Base-by-base conservation (phyloP, 2,888 invertebrate genomes). In the Drosophila colorata region DNA sequence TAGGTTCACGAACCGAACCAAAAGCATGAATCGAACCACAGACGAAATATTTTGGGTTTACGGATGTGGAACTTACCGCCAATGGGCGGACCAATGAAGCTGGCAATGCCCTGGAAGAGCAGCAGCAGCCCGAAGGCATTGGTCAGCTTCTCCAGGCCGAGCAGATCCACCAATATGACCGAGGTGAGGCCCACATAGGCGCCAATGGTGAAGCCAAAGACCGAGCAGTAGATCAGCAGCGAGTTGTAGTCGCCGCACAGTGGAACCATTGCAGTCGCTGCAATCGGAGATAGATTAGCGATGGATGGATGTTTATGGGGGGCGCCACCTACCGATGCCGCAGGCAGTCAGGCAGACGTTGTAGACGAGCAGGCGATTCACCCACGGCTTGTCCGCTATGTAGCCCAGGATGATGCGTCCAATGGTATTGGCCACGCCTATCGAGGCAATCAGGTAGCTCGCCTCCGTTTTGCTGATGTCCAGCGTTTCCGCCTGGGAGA, bases 101-200 rank as follows among this genome's bases (percentile, higher is more conserved):
- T 98, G 4, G 98, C 98, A 57, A 98, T 94, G 55, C 98, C 98
- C 94, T 98, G 98, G 93, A 98, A 98, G 52, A 99, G 94, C 73
- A 99, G 93, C 53, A 98, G 93, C 38, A 99, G 93, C 7, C 98
- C 98, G 92, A 99, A 99, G 23, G 98, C 98, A 92, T 98, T 98
- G n/a, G 98, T 98, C 58, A 99, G 93, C 90, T 95, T 96, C 76
- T 98, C 98, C 76, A 98, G 93, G n/a, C 98, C 98, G 55, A 99
- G 93, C 41, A 99, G 94, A 92, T 99, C 98, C 25, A 98, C 98
- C 65, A 98, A 94, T 74, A 98, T 97, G 56, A 98, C 98, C 20
- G 98, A 98, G 3, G 98, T 98, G 53, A 99, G 93, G n/a, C 98
- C 98, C 48, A 98, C 98, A 91, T 98, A 99, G 64, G 98, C 98